A percentile compares a stretch with the other conserved stretches of the same genome.
Evolutionary conservation across 2,888 invertebrate species (phyloP).

Genomic region (Netelia virgata): DNA sequence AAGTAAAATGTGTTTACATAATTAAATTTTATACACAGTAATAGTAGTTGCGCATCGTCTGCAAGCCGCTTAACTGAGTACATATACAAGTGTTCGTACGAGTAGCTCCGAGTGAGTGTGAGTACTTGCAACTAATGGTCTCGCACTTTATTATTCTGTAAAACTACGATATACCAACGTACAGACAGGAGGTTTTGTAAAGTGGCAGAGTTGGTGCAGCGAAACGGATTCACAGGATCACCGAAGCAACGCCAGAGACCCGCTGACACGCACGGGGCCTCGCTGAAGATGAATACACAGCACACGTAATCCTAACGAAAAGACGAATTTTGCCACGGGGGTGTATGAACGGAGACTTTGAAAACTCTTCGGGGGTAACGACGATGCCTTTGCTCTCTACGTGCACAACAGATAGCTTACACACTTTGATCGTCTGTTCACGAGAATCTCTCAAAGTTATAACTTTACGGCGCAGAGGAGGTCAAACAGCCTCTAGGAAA

Average conservation of each 20-base stretch:
- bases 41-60: too few relatives aligned
- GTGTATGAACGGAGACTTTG: constrained; percentile 11
- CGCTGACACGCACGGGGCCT: constrained; percentile 15
- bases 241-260: not conserved
- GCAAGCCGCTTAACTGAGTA: too few relatives aligned
- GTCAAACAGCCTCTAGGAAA: constrained; percentile 44
- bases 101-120: too few relatives aligned
- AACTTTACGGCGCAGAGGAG: constrained; percentile 54
- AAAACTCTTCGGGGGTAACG: constrained; percentile 52
- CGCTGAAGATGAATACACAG: constrained; percentile 20
- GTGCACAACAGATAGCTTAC: constrained; percentile 68
- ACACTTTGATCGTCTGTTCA: constrained; percentile 72
- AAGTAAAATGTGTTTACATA: too few relatives aligned
- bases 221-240: constrained; percentile 17
- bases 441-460: constrained; percentile 70
- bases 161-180: too few relatives aligned
- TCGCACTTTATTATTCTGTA: too few relatives aligned
- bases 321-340: constrained; percentile 42
- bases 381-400: constrained; percentile 9
- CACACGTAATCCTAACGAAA: constrained; percentile 27
- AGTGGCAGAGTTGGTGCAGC: not conserved
- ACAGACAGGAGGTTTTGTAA: not conserved
- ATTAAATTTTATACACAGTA: too few relatives aligned
- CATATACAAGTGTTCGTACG: too few relatives aligned
- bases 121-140: too few relatives aligned